Conservation (phyloP, 1,140 invertebrate genomes). For the Leguminivora glycinivorella region DNA sequence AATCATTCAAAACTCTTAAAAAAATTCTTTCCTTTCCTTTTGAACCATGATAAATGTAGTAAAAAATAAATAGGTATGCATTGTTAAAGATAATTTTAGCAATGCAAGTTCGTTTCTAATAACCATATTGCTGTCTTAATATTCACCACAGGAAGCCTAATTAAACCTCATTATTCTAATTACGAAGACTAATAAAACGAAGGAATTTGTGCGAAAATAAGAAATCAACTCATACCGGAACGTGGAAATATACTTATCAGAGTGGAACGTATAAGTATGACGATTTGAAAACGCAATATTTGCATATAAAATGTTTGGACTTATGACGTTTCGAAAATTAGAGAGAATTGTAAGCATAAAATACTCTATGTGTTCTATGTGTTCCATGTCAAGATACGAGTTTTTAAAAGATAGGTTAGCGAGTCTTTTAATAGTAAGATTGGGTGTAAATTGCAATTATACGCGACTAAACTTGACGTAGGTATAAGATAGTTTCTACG, state of each 20-base stretch:
- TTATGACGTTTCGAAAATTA: background rate
- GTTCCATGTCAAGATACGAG: background rate
- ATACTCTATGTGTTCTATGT: background rate
- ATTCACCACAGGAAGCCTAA: background rate
- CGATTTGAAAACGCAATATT: background rate
- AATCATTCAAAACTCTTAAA: too few relatives aligned
- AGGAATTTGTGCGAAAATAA: conserved; percentile 15
- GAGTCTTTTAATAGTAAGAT: background rate
- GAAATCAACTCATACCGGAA: conserved; percentile 14
- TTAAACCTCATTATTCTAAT: background rate
- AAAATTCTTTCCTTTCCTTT: too few relatives aligned
- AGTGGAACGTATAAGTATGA: background rate
- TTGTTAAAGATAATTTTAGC: too few relatives aligned
- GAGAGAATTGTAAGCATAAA: background rate
- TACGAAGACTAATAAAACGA: background rate
- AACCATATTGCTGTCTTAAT: background rate
- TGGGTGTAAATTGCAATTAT: background rate
- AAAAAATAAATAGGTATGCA: too few relatives aligned
- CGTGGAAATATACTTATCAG: conserved; percentile 12
- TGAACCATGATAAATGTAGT: too few relatives aligned
- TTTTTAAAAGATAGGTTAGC: background rate
- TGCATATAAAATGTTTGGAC: background rate
- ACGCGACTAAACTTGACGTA: background rate
- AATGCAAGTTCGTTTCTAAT: background rate
- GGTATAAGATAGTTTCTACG: too few relatives aligned